These are phyloP conservation scores for Murina feae DNA, from an alignment of 2,113 vertebrate genomes.

Conservation along the genomic window DNA sequence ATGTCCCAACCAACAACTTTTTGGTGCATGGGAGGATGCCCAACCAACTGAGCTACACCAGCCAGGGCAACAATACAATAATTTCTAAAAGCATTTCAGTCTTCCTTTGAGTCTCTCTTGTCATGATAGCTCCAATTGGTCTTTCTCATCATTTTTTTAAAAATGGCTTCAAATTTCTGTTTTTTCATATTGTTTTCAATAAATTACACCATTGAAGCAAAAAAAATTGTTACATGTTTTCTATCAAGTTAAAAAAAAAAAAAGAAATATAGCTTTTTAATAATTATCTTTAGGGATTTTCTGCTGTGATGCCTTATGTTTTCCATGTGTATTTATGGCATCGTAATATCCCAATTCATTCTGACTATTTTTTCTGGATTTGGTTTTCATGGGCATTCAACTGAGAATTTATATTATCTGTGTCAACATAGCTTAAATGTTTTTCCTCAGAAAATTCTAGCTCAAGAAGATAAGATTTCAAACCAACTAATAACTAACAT, in stretches of 20 bases:
- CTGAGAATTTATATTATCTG: neutral
- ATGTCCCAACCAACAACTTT: no score
- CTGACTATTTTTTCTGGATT: conserved; percentile 24
- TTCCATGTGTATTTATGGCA: neutral
- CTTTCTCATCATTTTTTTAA: neutral
- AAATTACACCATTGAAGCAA: neutral
- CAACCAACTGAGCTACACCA: neutral
- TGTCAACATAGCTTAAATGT: neutral
- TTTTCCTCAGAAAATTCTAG: neutral
- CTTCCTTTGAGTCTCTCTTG: neutral
- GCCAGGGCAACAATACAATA: neutral
- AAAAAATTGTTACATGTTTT: neutral
- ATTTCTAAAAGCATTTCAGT: neutral
- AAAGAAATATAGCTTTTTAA: neutral
- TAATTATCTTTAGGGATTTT: neutral
- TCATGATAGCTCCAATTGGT: neutral
- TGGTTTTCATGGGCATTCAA: neutral
- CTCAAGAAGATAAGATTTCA: conserved; percentile 24
- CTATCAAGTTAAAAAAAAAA: neutral
- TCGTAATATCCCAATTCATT: neutral
- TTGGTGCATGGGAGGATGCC: neutral
- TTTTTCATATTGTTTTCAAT: neutral
- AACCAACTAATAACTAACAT: neutral
- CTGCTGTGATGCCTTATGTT: neutral
- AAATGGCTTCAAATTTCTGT: neutral